Evolutionary conservation across 2,888 invertebrate species (phyloP), one percentile per base, ranked within the genome.

Genomic region (Diadegma fenestrale): DNA sequence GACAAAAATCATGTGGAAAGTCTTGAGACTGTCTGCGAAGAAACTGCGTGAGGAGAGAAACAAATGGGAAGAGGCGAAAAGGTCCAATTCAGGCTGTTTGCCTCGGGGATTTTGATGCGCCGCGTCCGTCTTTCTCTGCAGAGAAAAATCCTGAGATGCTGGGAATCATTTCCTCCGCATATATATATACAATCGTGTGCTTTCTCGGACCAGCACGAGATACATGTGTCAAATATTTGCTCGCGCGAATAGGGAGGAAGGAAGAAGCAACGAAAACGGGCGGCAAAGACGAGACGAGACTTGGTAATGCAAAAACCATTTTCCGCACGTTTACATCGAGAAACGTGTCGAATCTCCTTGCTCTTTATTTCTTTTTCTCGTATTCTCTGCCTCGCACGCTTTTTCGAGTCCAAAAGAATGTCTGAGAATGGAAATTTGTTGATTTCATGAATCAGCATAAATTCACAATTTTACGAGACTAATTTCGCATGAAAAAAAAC

Each of bases 211-310:
- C 12, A 68, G 63, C 61, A 30, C 19, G 37, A 45, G 72, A 43
- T 81, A 71, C 45, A 71, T 19, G 73, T 63, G 82, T 75, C 71
- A 79, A 82, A 82, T 82, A 82, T 85, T 85, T 82, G 79, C 82
- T 71, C 63, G 37, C 37, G 85, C 63, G 78, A 64, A 79, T 83
- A 63, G 54, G 43, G 37, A 71, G 80, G 19, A 76, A 64, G 33
- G 17, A 69, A 78, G 63, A 82, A 79, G 75, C 51, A 63, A 14
- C 37, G 69, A 43, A 54, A 80, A 64, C 41, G 54, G 19, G 19
- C 37, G 10, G 37, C n/a, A 33, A 54, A 73, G 66, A 45, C 66
- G 69, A 63, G 73, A 79, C 41, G 58, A 72, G 77, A 72, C 71
- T 68, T 48, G 61, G 84, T 68, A 51, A 78, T 78, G 69, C 80